These are phyloP conservation scores for Paedocypris sp. DNA, from an alignment of 2,113 vertebrate genomes.

Conservation along the genomic window DNA sequence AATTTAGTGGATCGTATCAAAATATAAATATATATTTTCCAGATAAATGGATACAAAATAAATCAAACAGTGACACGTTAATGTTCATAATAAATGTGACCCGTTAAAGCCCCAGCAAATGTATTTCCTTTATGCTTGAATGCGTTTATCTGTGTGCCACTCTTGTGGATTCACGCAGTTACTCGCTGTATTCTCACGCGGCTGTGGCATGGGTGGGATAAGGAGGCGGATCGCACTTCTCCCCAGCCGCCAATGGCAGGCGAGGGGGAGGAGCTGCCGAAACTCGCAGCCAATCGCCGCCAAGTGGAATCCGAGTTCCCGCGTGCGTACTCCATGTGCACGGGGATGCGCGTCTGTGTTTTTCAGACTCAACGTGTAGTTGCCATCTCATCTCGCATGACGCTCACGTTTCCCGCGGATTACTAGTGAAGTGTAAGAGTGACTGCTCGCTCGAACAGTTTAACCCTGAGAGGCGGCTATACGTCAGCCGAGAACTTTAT, in stretches of 20 bases:
- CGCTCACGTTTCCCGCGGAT: conserved; percentile 61
- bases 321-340: conserved; percentile 64
- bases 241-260: conserved; percentile 48
- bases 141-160: conserved; percentile 2
- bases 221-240: conserved; percentile 49
- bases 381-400: conserved; percentile 41
- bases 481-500: too few species aligned
- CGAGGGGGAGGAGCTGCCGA: conserved; percentile 38
- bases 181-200: conserved; percentile 59
- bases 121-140: conserved; percentile 6
- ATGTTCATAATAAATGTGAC: too few species aligned
- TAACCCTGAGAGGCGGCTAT: not conserved
- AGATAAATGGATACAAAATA: too few species aligned
- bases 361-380: conserved; percentile 50
- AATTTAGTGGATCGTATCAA: too few species aligned
- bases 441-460: conserved; percentile 2
- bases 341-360: conserved; percentile 36
- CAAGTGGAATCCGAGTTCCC: conserved; percentile 36
- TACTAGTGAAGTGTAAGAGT: conserved; percentile 45
- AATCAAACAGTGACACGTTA: too few species aligned
- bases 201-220: conserved; percentile 56
- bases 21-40: too few species aligned
- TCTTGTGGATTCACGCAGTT: conserved; percentile 41
- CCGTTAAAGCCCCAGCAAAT: not conserved
- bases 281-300: conserved; percentile 41